Evolutionary conservation across 1,140 invertebrate species (phyloP).

Genomic region (Dreissena polymorpha): DNA sequence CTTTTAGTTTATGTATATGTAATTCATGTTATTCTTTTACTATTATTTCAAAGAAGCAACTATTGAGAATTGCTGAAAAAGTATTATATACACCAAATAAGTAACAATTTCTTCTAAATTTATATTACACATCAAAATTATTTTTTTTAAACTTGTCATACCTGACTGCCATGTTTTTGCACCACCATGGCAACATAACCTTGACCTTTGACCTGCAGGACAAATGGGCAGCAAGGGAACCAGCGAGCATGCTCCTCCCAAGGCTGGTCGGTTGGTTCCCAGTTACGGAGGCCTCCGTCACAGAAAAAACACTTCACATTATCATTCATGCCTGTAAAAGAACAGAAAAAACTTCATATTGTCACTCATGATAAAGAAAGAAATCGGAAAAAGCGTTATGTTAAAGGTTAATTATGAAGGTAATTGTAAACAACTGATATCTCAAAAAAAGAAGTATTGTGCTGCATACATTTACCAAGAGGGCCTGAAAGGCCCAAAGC

Average conservation of each 20-base stretch:
- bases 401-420: too few species aligned
- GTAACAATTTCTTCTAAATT: not conserved
- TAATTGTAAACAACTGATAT: too few species aligned
- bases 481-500: too few species aligned
- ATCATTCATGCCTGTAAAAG: conserved; percentile 83
- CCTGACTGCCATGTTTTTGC: conserved; percentile 13
- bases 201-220: conserved; percentile 87
- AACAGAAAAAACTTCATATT: too few species aligned
- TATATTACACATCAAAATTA: not conserved
- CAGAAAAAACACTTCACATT: conserved; percentile 92
- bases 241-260: conserved; percentile 85
- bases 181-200: conserved; percentile 24
- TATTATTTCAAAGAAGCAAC: not conserved
- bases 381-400: too few species aligned
- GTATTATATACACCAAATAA: not conserved
- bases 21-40: not conserved
- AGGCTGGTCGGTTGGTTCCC: conserved; percentile 88
- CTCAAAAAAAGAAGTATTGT: too few species aligned
- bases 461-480: too few species aligned
- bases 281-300: conserved; percentile 86
- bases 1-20: too few species aligned
- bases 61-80: not conserved
- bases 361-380: too few species aligned
- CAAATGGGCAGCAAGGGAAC: conserved; percentile 86
- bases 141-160: not conserved